Evolutionary conservation across 2,888 invertebrate species (phyloP).

Genomic region (Dioctria rufipes): DNA sequence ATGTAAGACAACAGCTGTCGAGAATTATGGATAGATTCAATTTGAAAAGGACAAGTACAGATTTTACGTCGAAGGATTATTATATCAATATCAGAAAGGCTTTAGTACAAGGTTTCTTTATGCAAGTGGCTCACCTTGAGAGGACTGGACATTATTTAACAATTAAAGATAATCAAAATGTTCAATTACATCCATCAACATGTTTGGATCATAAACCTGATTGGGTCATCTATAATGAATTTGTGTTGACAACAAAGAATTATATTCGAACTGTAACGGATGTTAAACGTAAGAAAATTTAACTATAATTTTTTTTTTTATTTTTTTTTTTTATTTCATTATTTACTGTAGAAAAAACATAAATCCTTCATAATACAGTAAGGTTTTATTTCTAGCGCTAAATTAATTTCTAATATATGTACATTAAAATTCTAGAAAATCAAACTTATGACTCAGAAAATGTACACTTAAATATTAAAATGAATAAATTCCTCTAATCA

Average conservation of each 20-base stretch:
- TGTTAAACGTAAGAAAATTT: slow-evolving; percentile 88
- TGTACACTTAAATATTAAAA: neutral
- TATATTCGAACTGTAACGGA: slow-evolving; percentile 99
- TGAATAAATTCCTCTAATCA: neutral
- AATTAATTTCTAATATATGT: no score
- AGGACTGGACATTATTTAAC: slow-evolving; percentile 98
- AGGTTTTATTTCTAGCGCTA: neutral
- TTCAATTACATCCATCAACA: slow-evolving; percentile 98
- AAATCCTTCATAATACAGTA: neutral
- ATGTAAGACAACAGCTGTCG: slow-evolving; percentile 96
- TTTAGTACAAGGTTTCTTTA: slow-evolving; percentile 98
- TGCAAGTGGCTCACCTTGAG: slow-evolving; percentile 99
- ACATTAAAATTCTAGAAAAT: slow-evolving; percentile 16
- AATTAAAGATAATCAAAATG: slow-evolving; percentile 99
- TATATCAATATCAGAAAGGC: slow-evolving; percentile 99
- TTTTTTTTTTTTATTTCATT: slow-evolving; percentile 1
- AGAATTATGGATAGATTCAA: slow-evolving; percentile 99
- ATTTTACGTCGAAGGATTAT: slow-evolving; percentile 98
- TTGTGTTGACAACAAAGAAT: slow-evolving; percentile 99
- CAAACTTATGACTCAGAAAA: neutral
- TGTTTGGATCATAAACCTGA: slow-evolving; percentile 99
- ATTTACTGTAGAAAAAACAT: neutral
- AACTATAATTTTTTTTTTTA: neutral
- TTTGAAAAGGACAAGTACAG: slow-evolving; percentile 94
- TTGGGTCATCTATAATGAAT: slow-evolving; percentile 99